A percentile compares a stretch with the other conserved stretches of the same genome.
phyloP scores from a whole-genome alignment of 2,888 invertebrate species.

The Drosophila sordidapex region DNA sequence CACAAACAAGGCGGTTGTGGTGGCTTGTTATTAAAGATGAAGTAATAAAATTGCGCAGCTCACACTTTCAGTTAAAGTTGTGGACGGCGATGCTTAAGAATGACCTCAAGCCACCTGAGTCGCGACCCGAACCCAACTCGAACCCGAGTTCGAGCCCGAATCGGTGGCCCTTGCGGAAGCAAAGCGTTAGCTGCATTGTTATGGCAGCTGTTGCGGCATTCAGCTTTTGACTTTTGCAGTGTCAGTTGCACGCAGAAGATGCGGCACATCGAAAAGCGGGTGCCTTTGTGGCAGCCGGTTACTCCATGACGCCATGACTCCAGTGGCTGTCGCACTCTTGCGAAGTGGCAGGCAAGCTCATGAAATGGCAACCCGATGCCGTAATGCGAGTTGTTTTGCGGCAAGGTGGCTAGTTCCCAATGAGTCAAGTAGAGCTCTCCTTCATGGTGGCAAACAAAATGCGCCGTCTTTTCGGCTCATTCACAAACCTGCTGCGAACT shows the following conservation, averaged over 20 bases:
- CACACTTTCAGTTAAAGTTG: conserved; percentile 5
- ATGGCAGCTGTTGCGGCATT: conserved; percentile 22
- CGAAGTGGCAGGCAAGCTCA: conserved; percentile 29
- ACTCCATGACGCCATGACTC: conserved; percentile 9
- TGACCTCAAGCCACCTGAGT: conserved; percentile 20
- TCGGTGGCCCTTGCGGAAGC: conserved; percentile 36
- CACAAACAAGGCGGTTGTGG: conserved; percentile 29
- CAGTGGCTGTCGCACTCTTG: conserved; percentile 17
- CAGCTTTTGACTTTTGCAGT: conserved; percentile 18
- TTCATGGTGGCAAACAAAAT: conserved; percentile 23
- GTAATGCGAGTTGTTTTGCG: conserved; percentile 38
- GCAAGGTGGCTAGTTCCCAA: conserved; percentile 29
- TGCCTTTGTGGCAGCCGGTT: conserved; percentile 6
- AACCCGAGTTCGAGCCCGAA: background rate
- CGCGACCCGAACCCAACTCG: background rate
- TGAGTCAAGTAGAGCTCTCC: conserved; percentile 21
- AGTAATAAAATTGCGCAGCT: conserved; percentile 44
- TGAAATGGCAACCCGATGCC: conserved; percentile 37
- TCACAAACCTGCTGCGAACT: conserved; percentile 4
- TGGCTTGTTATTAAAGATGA: conserved; percentile 57
- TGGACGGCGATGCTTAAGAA: background rate
- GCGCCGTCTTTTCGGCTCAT: conserved; percentile 5
- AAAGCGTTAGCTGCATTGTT: conserved; percentile 27
- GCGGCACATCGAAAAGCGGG: conserved; percentile 16
- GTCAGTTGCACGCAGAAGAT: conserved; percentile 27